phyloP scores from a whole-genome alignment of 2,113 vertebrate genomes.

The Stictonetta naevosa region DNA sequence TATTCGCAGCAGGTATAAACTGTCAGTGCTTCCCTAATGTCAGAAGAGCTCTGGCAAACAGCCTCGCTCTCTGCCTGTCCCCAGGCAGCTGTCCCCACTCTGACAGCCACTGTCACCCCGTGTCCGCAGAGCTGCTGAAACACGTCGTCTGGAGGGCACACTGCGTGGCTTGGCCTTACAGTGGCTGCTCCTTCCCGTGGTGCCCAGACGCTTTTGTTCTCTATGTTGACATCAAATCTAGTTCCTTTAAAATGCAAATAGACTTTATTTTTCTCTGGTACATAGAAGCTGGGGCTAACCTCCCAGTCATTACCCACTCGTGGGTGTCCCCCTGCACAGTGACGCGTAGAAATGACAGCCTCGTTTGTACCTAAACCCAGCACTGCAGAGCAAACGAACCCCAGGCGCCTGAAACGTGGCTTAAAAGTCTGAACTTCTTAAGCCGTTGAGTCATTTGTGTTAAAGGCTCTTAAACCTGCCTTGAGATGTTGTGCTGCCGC shows the following conservation, averaged over 20 bases:
- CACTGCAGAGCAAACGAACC: accelerated
- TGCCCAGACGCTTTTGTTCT: neutral
- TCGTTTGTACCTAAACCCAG: neutral
- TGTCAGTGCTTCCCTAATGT: neutral
- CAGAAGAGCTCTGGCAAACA: neutral
- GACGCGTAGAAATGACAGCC: neutral
- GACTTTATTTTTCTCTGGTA: neutral
- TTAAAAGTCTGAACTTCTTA: neutral
- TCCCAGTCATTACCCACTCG: accelerated
- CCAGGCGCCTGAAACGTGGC: accelerated
- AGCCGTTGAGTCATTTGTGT: neutral
- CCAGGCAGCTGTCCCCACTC: neutral
- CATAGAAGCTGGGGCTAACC: neutral
- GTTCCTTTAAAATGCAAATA: neutral
- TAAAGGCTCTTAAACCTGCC: neutral
- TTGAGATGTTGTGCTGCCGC: accelerated
- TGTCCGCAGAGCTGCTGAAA: neutral
- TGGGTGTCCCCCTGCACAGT: neutral
- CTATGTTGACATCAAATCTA: neutral
- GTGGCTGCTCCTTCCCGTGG: accelerated
- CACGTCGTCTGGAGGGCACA: accelerated
- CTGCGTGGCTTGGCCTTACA: neutral
- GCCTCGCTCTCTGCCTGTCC: accelerated
- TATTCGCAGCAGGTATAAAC: accelerated
- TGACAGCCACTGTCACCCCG: neutral